A percentile compares a stretch with the other conserved stretches of the same genome.
Evolutionary conservation across 2,113 vertebrate genomes (phyloP).

Genomic region (Pyxicephalus adspersus): DNA sequence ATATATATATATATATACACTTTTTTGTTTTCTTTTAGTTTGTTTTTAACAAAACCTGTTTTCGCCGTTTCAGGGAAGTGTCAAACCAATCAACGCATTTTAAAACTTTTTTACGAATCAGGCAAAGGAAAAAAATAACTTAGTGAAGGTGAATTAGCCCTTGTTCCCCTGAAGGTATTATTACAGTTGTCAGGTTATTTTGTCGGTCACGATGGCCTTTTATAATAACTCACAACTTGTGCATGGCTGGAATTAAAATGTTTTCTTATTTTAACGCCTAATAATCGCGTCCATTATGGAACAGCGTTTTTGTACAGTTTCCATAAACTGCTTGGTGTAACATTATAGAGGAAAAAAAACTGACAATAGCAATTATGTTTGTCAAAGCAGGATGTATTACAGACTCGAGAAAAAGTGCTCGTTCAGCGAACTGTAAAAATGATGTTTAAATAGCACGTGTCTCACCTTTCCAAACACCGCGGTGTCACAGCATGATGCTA

Average conservation of each 20-base stretch:
- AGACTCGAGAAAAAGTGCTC: neutral
- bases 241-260: neutral
- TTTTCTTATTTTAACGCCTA: neutral
- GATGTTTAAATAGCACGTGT: too few species aligned
- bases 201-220: neutral
- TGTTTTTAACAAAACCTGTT: conserved; percentile 1
- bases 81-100: conserved; percentile 3
- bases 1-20: too few species aligned
- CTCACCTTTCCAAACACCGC: too few species aligned
- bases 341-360: neutral
- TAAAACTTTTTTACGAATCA: neutral
- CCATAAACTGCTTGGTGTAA: neutral
- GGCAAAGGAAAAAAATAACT: neutral
- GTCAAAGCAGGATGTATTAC: conserved; percentile 8
- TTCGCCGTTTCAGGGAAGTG: neutral
- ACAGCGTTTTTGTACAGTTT: neutral
- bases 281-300: neutral
- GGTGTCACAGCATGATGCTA: too few species aligned
- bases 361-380: conserved; percentile 3
- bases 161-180: neutral
- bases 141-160: neutral
- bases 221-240: neutral
- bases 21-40: neutral
- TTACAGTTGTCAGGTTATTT: conserved; percentile 33
- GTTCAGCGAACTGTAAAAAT: too few species aligned